Conservation (phyloP, 2,797 vertebrate species). For the Chelmon rostratus region DNA sequence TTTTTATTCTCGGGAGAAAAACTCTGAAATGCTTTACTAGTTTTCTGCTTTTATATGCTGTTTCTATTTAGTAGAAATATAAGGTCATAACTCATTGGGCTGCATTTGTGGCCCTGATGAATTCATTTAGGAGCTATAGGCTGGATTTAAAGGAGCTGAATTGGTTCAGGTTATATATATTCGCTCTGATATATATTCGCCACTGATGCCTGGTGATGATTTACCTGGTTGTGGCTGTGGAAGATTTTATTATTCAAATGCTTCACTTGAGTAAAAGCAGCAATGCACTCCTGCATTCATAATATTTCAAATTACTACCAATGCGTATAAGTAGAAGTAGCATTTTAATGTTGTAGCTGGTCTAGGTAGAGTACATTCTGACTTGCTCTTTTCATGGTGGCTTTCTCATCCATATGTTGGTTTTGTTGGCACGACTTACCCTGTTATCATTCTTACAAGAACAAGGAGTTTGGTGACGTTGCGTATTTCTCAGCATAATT, state of each 20-base stretch:
- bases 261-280: background rate
- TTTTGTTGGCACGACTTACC: no score
- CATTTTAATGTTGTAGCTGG: background rate
- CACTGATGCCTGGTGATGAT: background rate
- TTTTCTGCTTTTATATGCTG: conserved; percentile 20
- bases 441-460: no score
- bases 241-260: background rate
- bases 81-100: conserved; percentile 10
- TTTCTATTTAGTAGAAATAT: background rate
- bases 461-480: no score
- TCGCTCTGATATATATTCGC: no score
- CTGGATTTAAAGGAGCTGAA: background rate
- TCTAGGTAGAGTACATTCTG: background rate
- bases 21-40: conserved; percentile 15
- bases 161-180: background rate
- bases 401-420: no score
- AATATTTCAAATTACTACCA: background rate
- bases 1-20: conserved; percentile 34
- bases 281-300: background rate
- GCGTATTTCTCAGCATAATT: no score
- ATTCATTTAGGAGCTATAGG: background rate
- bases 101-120: conserved; percentile 2
- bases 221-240: background rate
- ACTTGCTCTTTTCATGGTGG: no score
- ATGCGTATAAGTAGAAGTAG: background rate